These are phyloP conservation scores for Helicoverpa zea DNA, from an alignment of 1,140 invertebrate species.

Conservation along the genomic window DNA sequence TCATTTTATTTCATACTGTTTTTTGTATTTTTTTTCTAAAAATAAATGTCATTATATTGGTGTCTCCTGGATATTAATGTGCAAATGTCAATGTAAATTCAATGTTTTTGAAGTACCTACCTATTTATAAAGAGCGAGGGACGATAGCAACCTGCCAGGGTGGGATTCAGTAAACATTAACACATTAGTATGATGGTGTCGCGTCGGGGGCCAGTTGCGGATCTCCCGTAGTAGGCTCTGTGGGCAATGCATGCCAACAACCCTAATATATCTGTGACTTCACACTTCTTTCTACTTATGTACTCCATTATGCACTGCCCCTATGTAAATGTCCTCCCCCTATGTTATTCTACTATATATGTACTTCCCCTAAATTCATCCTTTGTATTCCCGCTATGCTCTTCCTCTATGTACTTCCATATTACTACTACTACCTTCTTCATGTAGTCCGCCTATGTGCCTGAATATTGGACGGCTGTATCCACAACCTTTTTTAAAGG, in stretches of 20 bases:
- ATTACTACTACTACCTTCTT: too few species aligned
- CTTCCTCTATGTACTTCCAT: too few species aligned
- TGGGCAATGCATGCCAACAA: too few species aligned
- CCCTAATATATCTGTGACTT: too few species aligned
- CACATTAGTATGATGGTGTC: background rate
- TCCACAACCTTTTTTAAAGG: too few species aligned
- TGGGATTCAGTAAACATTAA: background rate
- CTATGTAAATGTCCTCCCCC: too few species aligned
- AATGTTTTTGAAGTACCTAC: background rate
- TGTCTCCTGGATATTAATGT: slow-evolving; percentile 7
- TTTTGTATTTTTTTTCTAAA: slow-evolving; percentile 48
- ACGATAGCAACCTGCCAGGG: background rate
- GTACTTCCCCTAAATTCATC: too few species aligned
- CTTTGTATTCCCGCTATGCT: too few species aligned
- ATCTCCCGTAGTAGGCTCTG: too few species aligned
- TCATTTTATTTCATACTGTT: slow-evolving; percentile 52
- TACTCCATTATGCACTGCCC: background rate
- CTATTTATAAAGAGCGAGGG: slow-evolving; percentile 13
- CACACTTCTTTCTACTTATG: background rate
- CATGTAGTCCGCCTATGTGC: too few species aligned
- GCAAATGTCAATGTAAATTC: slow-evolving; percentile 1
- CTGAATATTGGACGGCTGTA: too few species aligned
- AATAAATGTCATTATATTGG: slow-evolving; percentile 30
- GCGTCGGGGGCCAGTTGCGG: background rate
- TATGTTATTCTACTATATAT: too few species aligned